Evolutionary conservation across 2,888 invertebrate species (phyloP), one percentile per base, ranked within the genome.

Genomic region (Agrochola lychnidis): DNA sequence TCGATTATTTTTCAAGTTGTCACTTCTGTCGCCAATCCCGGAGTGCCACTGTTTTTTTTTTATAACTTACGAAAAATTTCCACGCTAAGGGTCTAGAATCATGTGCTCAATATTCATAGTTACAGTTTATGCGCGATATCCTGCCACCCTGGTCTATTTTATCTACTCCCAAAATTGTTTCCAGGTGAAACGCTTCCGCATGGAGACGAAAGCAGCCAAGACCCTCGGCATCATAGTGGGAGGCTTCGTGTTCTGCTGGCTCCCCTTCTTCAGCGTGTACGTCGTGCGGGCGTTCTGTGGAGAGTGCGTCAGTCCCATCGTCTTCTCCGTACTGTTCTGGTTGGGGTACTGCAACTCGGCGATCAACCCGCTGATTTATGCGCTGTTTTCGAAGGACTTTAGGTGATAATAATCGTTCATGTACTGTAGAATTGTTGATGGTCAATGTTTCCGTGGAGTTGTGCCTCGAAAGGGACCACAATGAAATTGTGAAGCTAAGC

Each of bases 191-290:
- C 97, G 99, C 68, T 99, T 99, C 93, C 97, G 98, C 7, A 99
- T 99, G 98, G 99, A 99, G 94, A 99, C 99, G 0, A 99, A 99
- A 96, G 99, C 99, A 0, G 99, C 99, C 3, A 99, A 99, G 94
- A 99, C 99, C 0, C 97, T 99, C 72, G 99, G 99, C 80, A 99
- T 99, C 85, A 99, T 99, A 84, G 99, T 99, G 6, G 99, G 99
- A 1, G 98, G 99, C 66, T 99, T 99, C 96, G 99, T 99, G 75
- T 97, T 98, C 91, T 99, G 99, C 94, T 99, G 99, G 99, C 97
- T 99, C 76, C 99, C 99, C 0, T 99, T 99, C 97, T 99, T 99
- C 97, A 99, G 99, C 66, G 98, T 99, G 96, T 99, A 99, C 94
- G 97, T 99, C 68, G 97, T 99, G 74, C 97, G 99, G 19, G 99